Conservation (phyloP, 2,797 vertebrate species). For the Masticophis lateralis region DNA sequence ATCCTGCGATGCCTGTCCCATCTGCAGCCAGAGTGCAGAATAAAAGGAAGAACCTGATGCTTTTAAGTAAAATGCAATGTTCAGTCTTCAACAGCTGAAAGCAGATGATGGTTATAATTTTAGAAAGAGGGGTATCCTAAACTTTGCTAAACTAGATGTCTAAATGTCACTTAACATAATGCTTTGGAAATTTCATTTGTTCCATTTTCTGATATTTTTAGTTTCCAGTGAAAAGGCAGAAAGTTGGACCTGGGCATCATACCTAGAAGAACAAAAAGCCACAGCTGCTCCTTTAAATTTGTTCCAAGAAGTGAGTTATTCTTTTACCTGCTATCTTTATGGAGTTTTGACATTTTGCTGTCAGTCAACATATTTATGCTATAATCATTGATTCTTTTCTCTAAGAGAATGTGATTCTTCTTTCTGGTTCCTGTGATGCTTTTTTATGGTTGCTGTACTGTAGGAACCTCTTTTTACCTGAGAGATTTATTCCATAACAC, state of each 20-base stretch:
- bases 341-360: neutral
- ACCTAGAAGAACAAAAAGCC: conserved; percentile 90
- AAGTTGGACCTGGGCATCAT: conserved; percentile 89
- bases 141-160: neutral
- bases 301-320: conserved; percentile 90
- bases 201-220: conserved; percentile 64
- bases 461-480: neutral
- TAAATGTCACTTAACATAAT: neutral
- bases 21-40: neutral
- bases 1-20: neutral
- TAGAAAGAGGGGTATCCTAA: neutral
- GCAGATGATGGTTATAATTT: neutral
- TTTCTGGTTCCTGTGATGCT: neutral
- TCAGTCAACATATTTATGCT: neutral
- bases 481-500: neutral
- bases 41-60: neutral
- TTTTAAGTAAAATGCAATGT: neutral
- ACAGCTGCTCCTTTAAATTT: conserved; percentile 85
- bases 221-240: conserved; percentile 83
- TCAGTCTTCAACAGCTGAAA: neutral
- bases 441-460: neutral
- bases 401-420: neutral
- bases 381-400: neutral
- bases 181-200: conserved; percentile 45
- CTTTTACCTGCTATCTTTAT: conserved; percentile 44